phyloP scores from a whole-genome alignment of 2,888 invertebrate species.

The Himalopsyche japonica region DNA sequence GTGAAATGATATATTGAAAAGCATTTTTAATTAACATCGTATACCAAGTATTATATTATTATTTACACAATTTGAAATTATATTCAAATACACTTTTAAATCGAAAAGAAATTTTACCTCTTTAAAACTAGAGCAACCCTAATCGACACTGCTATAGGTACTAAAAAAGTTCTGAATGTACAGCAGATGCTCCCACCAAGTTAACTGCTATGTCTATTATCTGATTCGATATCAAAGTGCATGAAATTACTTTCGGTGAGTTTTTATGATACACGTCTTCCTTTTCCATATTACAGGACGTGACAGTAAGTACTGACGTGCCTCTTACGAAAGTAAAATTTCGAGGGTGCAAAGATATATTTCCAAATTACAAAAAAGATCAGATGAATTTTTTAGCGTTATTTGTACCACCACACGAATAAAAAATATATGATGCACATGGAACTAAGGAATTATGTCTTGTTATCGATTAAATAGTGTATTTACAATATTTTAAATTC shows the following conservation, averaged over 20 bases:
- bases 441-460: too few species aligned
- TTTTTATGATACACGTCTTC: neutral
- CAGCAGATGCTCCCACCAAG: neutral
- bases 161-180: neutral
- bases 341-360: neutral
- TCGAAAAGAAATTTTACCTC: too few species aligned
- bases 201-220: neutral
- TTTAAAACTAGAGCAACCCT: too few species aligned
- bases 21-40: too few species aligned
- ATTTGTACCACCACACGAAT: too few species aligned
- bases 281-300: neutral
- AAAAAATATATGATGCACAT: too few species aligned
- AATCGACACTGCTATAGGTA: neutral
- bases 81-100: too few species aligned
- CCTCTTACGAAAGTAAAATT: neutral
- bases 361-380: neutral
- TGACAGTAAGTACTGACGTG: neutral
- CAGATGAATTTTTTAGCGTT: neutral
- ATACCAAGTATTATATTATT: too few species aligned
- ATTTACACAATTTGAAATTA: too few species aligned
- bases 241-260: neutral
- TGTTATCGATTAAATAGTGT: too few species aligned
- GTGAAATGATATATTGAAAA: too few species aligned
- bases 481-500: too few species aligned
- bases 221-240: slow-evolving; percentile 3